phyloP scores from a whole-genome alignment of 2,797 vertebrate genomes.

The Mormyrops boulengeri region DNA sequence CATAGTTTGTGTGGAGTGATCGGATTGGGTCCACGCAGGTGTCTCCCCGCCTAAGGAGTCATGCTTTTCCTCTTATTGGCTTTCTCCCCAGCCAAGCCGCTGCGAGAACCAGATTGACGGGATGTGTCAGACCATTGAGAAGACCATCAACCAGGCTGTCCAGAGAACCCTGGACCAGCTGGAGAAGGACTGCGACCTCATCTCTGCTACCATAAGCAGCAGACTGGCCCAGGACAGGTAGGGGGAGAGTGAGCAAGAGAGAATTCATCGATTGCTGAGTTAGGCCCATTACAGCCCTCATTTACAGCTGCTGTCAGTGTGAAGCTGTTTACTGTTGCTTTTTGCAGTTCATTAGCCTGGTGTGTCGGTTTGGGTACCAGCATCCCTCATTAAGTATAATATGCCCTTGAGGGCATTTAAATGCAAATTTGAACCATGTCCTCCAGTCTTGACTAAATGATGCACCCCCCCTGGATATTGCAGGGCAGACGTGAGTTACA shows the following conservation, averaged over 20 bases:
- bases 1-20: not conserved
- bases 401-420: not conserved
- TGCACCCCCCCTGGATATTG: not conserved
- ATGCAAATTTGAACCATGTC: not conserved
- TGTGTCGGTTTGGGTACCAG: not conserved
- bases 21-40: not conserved
- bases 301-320: slow-evolving; percentile 2
- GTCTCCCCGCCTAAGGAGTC: not conserved
- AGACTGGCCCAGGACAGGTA: slow-evolving; percentile 64
- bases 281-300: not conserved
- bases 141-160: slow-evolving; percentile 71
- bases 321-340: not conserved
- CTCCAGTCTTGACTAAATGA: not conserved
- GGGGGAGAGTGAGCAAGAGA: not conserved
- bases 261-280: not conserved
- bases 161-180: slow-evolving; percentile 72
- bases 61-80: not conserved
- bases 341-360: not conserved
- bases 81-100: slow-evolving; percentile 55
- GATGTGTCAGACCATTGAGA: slow-evolving; percentile 70
- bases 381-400: not conserved
- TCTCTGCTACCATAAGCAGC: slow-evolving; percentile 57
- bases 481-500: slow-evolving; percentile 55
- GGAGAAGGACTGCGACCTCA: slow-evolving; percentile 67
- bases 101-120: slow-evolving; percentile 70